A percentile compares a stretch with the other conserved stretches of the same genome.
Evolutionary conservation across 2,888 invertebrate species (phyloP).

Genomic region (Syrphus vitripennis): DNA sequence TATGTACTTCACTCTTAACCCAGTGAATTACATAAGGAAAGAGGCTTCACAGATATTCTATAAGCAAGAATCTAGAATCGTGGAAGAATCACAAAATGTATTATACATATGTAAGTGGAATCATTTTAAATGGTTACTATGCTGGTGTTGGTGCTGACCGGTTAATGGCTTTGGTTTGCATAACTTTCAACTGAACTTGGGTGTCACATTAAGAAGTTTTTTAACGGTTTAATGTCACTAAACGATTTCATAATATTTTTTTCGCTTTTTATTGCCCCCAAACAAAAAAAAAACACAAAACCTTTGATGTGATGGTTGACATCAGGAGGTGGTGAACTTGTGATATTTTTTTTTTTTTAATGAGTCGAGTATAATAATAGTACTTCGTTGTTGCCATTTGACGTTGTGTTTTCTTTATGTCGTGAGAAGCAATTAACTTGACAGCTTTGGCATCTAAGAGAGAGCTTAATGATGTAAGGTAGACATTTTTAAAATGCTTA

Average conservation of each 20-base stretch:
- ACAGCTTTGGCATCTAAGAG: background rate
- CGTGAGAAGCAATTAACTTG: constrained; percentile 10
- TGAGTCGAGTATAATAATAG: background rate
- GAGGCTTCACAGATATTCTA: background rate
- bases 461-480: background rate
- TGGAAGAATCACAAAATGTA: background rate
- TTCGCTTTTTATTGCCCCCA: background rate
- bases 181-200: constrained; percentile 2
- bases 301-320: background rate
- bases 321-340: constrained; percentile 12
- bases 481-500: background rate
- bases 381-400: background rate
- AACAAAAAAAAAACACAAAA: background rate
- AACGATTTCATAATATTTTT: constrained; percentile 27
- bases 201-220: background rate
- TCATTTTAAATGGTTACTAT: background rate
- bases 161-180: background rate
- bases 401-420: background rate
- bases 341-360: constrained; percentile 2
- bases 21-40: constrained; percentile 55
- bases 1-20: constrained; percentile 55
- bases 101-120: background rate
- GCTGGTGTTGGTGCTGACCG: too few species aligned
- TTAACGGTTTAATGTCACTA: constrained; percentile 14
- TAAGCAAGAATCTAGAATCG: background rate